A percentile compares a stretch with the other conserved stretches of the same genome.
phyloP scores from a whole-genome alignment of 2,888 invertebrate genomes.

The Phlogophora meticulosa region DNA sequence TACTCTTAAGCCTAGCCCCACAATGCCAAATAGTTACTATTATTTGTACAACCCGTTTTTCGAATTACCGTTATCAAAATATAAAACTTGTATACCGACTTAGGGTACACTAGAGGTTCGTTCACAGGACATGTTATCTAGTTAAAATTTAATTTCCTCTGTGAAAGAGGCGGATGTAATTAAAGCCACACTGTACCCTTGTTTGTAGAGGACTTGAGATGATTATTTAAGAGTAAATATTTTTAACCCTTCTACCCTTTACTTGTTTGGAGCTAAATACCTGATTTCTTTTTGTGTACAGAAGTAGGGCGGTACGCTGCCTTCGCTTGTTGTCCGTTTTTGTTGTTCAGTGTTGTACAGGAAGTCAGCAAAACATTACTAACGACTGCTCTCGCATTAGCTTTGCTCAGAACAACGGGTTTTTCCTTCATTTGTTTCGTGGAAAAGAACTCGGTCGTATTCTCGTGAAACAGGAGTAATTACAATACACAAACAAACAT shows the following conservation, averaged over 20 bases:
- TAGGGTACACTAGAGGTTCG: conserved; percentile 47
- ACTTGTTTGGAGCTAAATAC: conserved; percentile 63
- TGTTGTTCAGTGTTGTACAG: conserved; percentile 37
- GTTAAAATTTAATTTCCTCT: conserved; percentile 73
- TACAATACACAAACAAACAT: conserved; percentile 34
- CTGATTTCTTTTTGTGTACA: conserved; percentile 47
- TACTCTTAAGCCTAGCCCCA: conserved; percentile 30
- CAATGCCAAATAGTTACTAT: conserved; percentile 66
- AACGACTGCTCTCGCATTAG: conserved; percentile 48
- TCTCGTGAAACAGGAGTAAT: conserved; percentile 24
- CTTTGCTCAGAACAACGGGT: conserved; percentile 26
- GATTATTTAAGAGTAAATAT: conserved; percentile 79
- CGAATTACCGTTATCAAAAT: conserved; percentile 66
- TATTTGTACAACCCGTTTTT: conserved; percentile 68
- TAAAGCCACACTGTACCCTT: conserved; percentile 75
- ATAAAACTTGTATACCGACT: conserved; percentile 61
- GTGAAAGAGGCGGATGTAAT: conserved; percentile 76
- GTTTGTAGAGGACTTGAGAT: conserved; percentile 80
- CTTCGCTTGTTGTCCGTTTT: conserved; percentile 19
- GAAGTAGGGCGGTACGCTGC: conserved; percentile 3
- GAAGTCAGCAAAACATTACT: conserved; percentile 51
- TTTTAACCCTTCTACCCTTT: conserved; percentile 72
- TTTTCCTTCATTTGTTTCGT: conserved; percentile 45
- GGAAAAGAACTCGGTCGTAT: conserved; percentile 34
- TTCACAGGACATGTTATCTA: conserved; percentile 69